A percentile compares a stretch with the other conserved stretches of the same genome.
phyloP scores from a whole-genome alignment of 2,888 invertebrate species.

The Cistogaster globosa region DNA sequence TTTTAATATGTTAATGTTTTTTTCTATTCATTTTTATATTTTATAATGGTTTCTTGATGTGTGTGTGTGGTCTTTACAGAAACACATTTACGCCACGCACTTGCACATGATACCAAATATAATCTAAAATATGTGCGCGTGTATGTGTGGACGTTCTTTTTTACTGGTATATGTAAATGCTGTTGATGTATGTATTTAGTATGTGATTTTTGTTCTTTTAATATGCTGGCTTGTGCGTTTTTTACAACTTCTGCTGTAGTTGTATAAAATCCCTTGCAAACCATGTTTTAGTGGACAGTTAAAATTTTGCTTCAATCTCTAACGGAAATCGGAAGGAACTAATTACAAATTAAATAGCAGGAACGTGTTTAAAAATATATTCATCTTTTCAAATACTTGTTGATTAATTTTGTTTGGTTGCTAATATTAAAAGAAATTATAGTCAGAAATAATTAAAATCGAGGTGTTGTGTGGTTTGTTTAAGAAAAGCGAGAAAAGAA shows the following conservation, averaged over 20 bases:
- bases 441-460: neutral
- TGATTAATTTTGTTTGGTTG: conserved; percentile 11
- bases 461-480: neutral
- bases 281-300: conserved; percentile 74
- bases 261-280: conserved; percentile 79
- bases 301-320: conserved; percentile 59
- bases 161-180: too few species aligned
- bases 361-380: too few species aligned
- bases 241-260: conserved; percentile 15
- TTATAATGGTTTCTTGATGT: conserved; percentile 45
- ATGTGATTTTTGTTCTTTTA: conserved; percentile 62
- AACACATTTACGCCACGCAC: conserved; percentile 12
- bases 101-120: conserved; percentile 15
- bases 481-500: neutral
- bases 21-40: conserved; percentile 29
- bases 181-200: neutral
- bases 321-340: conserved; percentile 64
- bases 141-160: conserved; percentile 10
- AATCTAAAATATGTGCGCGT: conserved; percentile 5
- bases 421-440: conserved; percentile 2
- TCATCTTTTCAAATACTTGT: conserved; percentile 2
- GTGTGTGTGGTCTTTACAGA: conserved; percentile 6
- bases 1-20: conserved; percentile 13
- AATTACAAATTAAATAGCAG: conserved; percentile 12
- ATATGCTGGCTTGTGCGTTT: conserved; percentile 44